Base-by-base conservation (phyloP, 2,888 invertebrate genomes). In the Lasiommata megera region DNA sequence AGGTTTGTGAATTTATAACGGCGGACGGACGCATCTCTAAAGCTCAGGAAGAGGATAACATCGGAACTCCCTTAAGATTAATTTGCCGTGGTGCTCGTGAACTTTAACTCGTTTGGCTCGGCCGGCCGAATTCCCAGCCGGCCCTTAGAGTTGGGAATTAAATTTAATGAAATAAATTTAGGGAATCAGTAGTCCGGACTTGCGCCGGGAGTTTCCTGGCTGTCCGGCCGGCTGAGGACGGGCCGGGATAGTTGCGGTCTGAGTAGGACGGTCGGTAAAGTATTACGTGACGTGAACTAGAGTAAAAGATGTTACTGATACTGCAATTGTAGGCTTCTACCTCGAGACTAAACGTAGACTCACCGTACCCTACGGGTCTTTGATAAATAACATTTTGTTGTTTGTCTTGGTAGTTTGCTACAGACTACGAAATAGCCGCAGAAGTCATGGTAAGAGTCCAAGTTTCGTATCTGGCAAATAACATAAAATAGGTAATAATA, bases 21-120 rank as follows among this genome's bases (percentile, higher is more conserved):
- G 82, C 80, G 77, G 76, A 78, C 79, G 75, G 83, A 83, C 82
- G 72, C 63, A 60, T 79, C 81, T 84, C 69, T 76, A 77, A 81
- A 82, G 78, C 80, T 74, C 75, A 72, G 70, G 73, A 80, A 68
- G 74, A 76, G 82, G 84, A 84, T 84, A 87, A 82, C 84, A 84
- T 85, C 80, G 83, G 82, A 87, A 87, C 87, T 89, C 89, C 88
- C 88, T 83, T 80, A 89, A 90, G 89, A 89, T 89, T 90, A 90
- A 90, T 90, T 89, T 89, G 82, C 78, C 74, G 77, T 82, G 84
- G 75, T 82, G 80, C 85, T 84, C 74, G 73, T 77, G 79, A 90
- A 89, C 84, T 89, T 88, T 86, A 87, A 88, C 89, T 88, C 88
- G 83, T 87, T 87, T 80, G 84, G 80, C 77, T 82, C 83, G 82